Percentiles rank a stretch among this genome's conserved stretches.
phyloP scores from a whole-genome alignment of 2,888 invertebrate genomes.

The Byasa hedistus region DNA sequence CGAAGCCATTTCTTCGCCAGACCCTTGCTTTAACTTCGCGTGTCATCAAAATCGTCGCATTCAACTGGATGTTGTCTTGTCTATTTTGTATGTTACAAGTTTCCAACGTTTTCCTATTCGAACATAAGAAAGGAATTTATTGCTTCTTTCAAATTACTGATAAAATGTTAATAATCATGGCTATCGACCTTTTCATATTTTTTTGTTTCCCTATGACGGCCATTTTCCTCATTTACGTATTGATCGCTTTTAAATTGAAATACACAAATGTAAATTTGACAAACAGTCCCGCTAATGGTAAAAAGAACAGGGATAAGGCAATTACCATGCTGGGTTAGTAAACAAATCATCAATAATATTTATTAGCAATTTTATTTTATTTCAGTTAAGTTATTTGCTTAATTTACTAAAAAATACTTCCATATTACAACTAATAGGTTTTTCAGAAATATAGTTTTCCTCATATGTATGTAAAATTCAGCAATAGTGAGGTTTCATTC shows the following conservation, averaged over 20 bases:
- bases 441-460: not conserved
- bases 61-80: slow-evolving; percentile 88
- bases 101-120: slow-evolving; percentile 58
- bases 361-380: not conserved
- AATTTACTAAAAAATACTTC: too few species aligned
- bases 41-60: slow-evolving; percentile 84
- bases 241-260: slow-evolving; percentile 85
- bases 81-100: slow-evolving; percentile 85
- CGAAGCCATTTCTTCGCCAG: slow-evolving; percentile 89
- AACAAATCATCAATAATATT: slow-evolving; percentile 1
- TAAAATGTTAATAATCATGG: slow-evolving; percentile 58
- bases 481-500: too few species aligned
- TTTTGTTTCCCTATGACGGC: slow-evolving; percentile 91
- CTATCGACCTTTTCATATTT: slow-evolving; percentile 86
- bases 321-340: slow-evolving; percentile 89
- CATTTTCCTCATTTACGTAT: slow-evolving; percentile 88
- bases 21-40: slow-evolving; percentile 88
- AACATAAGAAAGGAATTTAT: slow-evolving; percentile 58
- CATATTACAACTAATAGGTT: too few species aligned
- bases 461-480: too few species aligned
- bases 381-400: not conserved
- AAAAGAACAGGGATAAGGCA: slow-evolving; percentile 78
- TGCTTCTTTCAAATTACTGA: slow-evolving; percentile 59
- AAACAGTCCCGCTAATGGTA: slow-evolving; percentile 67
- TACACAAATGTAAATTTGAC: slow-evolving; percentile 78